phyloP scores from a whole-genome alignment of 2,888 invertebrate species.

The Philhelius pedissequus region DNA sequence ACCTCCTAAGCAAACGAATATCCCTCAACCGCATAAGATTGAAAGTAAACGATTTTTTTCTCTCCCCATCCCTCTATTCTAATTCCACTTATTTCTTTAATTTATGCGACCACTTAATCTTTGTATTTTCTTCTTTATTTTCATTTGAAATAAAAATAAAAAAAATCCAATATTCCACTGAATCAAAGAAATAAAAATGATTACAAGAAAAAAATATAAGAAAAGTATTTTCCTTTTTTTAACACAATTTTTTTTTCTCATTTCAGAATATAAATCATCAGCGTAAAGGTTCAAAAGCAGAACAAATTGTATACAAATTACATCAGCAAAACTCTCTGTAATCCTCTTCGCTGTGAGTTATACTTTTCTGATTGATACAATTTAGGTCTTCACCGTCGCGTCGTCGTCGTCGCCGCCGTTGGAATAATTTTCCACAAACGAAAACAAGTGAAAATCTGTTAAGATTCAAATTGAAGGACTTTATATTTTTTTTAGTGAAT shows the following conservation, averaged over 20 bases:
- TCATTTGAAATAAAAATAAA: background rate
- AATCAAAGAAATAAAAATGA: constrained; percentile 18
- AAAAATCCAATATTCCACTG: constrained; percentile 6
- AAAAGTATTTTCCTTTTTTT: constrained; percentile 17
- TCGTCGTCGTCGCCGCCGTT: background rate
- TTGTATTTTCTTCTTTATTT: background rate
- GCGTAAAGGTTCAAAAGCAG: constrained; percentile 39
- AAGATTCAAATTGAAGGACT: constrained; percentile 31
- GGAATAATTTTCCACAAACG: background rate
- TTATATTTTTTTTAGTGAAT: background rate
- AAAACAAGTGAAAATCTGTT: constrained; percentile 33
- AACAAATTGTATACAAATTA: constrained; percentile 58
- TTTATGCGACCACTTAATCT: constrained; percentile 34
- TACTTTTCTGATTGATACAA: constrained; percentile 42
- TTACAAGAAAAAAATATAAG: background rate
- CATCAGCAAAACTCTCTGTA: constrained; percentile 5
- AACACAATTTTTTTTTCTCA: constrained; percentile 27
- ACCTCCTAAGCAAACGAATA: too few species aligned
- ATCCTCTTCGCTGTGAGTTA: background rate
- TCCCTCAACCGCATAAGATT: background rate
- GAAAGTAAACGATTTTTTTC: background rate
- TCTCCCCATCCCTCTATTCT: background rate
- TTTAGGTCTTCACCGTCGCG: background rate
- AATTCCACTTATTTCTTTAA: background rate
- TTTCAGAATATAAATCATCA: constrained; percentile 63